Percentiles rank a stretch among this genome's conserved stretches.
Evolutionary conservation across 1,140 invertebrate species (phyloP).

Genomic region (Temnothorax longispinosus): DNA sequence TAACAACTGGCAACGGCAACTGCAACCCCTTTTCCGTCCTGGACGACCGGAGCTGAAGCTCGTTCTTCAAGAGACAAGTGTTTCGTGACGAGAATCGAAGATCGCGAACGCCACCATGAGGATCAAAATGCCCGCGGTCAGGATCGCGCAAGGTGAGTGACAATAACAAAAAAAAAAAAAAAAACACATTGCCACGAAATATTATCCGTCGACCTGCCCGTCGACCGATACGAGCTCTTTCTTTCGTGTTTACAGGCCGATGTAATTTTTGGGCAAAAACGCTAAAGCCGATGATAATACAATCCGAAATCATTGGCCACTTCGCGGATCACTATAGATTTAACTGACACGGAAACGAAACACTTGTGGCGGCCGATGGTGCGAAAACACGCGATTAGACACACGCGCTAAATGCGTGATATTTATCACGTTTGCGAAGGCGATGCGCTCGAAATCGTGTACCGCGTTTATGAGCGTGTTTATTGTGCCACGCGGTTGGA

Average conservation of each 20-base stretch:
- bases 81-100: conserved; percentile 58
- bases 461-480: not conserved
- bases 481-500: conserved; percentile 11
- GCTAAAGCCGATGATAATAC: not conserved
- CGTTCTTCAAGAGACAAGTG: conserved; percentile 54
- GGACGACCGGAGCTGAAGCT: conserved; percentile 32
- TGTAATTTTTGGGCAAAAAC: not conserved
- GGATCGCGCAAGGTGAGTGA: conserved; percentile 95
- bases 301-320: not conserved
- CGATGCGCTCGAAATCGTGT: not conserved
- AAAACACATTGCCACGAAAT: not conserved
- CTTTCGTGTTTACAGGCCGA: not conserved
- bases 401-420: conserved; percentile 21
- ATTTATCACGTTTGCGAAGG: not conserved
- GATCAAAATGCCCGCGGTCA: conserved; percentile 97
- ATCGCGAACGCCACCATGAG: conserved; percentile 91
- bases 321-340: not conserved
- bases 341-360: not conserved
- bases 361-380: not conserved
- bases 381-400: conserved; percentile 12
- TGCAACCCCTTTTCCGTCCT: conserved; percentile 60
- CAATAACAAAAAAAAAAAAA: not conserved
- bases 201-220: not conserved
- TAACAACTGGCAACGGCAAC: conserved; percentile 6
- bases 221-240: not conserved